Evolutionary conservation across 2,888 invertebrate species (phyloP), one percentile per base, ranked within the genome.

Genomic region (Plebejus anna): DNA sequence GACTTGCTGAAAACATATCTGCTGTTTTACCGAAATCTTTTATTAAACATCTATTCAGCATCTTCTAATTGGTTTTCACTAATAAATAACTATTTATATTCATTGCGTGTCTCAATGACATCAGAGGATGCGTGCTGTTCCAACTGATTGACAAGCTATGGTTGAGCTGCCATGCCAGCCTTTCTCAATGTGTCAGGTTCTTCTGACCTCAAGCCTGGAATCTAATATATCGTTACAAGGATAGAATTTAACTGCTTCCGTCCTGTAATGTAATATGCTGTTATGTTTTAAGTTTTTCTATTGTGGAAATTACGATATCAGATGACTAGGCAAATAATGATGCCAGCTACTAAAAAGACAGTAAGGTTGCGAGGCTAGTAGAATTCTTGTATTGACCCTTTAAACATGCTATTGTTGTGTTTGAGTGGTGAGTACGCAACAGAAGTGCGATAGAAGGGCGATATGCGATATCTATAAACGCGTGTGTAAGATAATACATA

Each of bases 61-160:
- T 16, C 9, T 42, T 6, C 7, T 42, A 28, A 42, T 13, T 32
- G 2, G 32, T 57, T 59, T 72, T 78, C 81, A 80, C 80, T 80
- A 80, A 80, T 77, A 22, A 22, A 22, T n/a, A n/a, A n/a, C n/a
- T 61, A 78, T 79, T 76, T 59, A 79, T 77, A 77, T 78, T 70
- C 59, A 47, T 80, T 78, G 89, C 90, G 86, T 91, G 90, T 83
- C 82, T 79, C 78, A 78, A 80, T 80, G 82, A 83, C 82, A 85
- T 89, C 87, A 86, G 78, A 79, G 77, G 79, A 78, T 83, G 82
- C 84, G 84, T 84, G 84, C 80, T 76, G 89, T 89, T 89, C 86
- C 84, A 84, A 80, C 75, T 83, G 87, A 90, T 90, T 85, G 83
- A 83, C 79, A 81, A 57, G 71, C n/a, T 22, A 71, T 71, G 71